Percentiles rank a stretch among this genome's conserved stretches.
Evolutionary conservation across 2,888 invertebrate genomes (phyloP).

Genomic region (Actias luna): DNA sequence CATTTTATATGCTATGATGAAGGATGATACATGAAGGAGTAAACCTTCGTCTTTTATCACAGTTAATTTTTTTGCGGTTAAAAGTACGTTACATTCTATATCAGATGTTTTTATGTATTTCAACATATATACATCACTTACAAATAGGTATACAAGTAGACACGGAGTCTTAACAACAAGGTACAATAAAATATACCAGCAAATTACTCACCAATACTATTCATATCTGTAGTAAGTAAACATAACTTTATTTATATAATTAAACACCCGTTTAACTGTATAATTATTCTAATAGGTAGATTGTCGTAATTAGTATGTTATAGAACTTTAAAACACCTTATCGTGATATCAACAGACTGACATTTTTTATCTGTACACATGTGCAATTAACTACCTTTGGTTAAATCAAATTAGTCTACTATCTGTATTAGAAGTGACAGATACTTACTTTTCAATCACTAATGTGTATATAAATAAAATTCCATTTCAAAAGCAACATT

Average conservation of each 20-base stretch:
- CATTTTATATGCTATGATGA: neutral
- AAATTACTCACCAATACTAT: neutral
- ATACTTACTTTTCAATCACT: slow-evolving; percentile 26
- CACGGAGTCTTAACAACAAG: neutral
- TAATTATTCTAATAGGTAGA: neutral
- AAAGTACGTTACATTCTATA: no score
- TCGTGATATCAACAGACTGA: neutral
- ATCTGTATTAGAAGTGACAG: neutral
- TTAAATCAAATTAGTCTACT: neutral
- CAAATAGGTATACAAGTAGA: neutral
- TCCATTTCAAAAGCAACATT: slow-evolving; percentile 38
- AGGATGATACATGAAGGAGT: neutral
- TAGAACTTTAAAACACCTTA: neutral
- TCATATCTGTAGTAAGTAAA: no score
- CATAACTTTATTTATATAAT: neutral
- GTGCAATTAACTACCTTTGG: neutral
- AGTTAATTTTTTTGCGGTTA: neutral
- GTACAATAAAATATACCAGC: neutral
- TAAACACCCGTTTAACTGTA: neutral
- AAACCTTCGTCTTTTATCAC: neutral
- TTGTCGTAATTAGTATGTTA: neutral
- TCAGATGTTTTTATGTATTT: neutral
- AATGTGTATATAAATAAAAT: slow-evolving; percentile 36
- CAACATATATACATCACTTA: neutral
- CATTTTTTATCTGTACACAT: no score